These are phyloP conservation scores for Ditylenchus dipsaci DNA, from an alignment of 1,140 invertebrate species.

Conservation along the genomic window DNA sequence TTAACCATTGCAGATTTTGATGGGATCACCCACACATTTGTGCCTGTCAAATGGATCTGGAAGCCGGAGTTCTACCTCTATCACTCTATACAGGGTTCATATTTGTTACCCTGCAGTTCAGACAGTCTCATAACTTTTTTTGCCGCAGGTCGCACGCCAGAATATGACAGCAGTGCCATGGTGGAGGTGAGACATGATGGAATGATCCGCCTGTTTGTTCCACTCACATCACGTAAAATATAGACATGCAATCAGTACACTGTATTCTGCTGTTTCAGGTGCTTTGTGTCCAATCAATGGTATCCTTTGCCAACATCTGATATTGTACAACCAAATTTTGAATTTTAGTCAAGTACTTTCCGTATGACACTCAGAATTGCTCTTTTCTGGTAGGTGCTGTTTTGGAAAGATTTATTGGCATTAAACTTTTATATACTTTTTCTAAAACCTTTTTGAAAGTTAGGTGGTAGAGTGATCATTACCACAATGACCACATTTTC, in stretches of 20 bases:
- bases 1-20: conserved; percentile 26
- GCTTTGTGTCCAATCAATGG: conserved; percentile 55
- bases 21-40: conserved; percentile 48
- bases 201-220: conserved; percentile 52
- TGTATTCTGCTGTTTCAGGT: conserved; percentile 1
- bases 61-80: conserved; percentile 56
- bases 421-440: too few relatives aligned
- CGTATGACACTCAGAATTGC: conserved; percentile 54
- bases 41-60: conserved; percentile 54
- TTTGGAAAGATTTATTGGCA: background rate
- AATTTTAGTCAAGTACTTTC: conserved; percentile 56
- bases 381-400: conserved; percentile 46
- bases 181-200: conserved; percentile 48
- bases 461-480: too few relatives aligned
- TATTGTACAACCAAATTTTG: background rate
- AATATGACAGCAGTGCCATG: conserved; percentile 47
- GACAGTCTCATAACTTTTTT: background rate
- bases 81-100: conserved; percentile 33
- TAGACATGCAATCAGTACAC: too few relatives aligned
- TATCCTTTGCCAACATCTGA: background rate
- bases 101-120: background rate
- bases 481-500: too few relatives aligned
- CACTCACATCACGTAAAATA: conserved; percentile 44
- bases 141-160: conserved; percentile 45
- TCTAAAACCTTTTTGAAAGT: too few relatives aligned